Conservation (phyloP, 2,888 invertebrate genomes). For the Chaitophorus viminalis region DNA sequence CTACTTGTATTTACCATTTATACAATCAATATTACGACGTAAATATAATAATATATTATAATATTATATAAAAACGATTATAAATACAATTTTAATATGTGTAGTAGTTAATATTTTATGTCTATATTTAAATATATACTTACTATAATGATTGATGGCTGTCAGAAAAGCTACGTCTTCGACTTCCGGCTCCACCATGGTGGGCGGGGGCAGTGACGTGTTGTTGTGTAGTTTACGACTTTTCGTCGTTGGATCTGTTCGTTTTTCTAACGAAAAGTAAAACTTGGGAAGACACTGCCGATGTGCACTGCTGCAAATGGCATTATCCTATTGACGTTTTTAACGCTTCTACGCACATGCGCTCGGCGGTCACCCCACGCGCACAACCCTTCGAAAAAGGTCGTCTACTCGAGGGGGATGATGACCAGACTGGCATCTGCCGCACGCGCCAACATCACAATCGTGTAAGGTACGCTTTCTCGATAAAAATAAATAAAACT, state of each 20-base stretch:
- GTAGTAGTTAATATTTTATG: no score
- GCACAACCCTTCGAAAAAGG: constrained; percentile 46
- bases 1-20: no score
- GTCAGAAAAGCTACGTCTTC: constrained; percentile 93
- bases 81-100: neutral
- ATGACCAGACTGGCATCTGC: constrained; percentile 21
- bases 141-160: constrained; percentile 69
- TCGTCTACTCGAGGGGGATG: constrained; percentile 31
- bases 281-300: constrained; percentile 1
- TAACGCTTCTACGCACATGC: constrained; percentile 49
- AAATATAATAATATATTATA: neutral
- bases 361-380: constrained; percentile 3
- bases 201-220: neutral
- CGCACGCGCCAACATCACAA: constrained; percentile 11
- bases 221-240: neutral
- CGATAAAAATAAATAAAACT: neutral
- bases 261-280: neutral
- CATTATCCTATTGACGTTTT: constrained; percentile 58
- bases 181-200: constrained; percentile 89
- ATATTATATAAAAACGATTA: neutral
- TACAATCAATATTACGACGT: no score
- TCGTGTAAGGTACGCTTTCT: neutral
- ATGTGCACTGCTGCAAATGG: constrained; percentile 33
- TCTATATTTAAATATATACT: constrained; percentile 12
- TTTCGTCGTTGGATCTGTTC: neutral